phyloP scores from a whole-genome alignment of 2,888 invertebrate species.

The Agonopterix alstromeriana region DNA sequence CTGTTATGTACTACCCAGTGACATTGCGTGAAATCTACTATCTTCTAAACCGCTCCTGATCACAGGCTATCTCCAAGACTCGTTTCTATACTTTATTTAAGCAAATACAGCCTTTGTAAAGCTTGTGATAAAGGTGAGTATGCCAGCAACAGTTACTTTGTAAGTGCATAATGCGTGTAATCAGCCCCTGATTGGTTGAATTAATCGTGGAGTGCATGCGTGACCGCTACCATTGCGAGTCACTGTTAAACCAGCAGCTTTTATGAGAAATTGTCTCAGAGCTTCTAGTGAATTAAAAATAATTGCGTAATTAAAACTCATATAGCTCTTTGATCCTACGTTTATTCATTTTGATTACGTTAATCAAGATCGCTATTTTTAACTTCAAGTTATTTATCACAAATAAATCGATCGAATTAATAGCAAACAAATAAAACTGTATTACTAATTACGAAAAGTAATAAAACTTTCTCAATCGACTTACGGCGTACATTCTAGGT shows the following conservation, averaged over 20 bases:
- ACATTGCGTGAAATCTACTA: conserved; percentile 64
- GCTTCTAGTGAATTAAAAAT: conserved; percentile 62
- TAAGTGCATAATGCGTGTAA: conserved; percentile 68
- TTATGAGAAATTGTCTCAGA: conserved; percentile 57
- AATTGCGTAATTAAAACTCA: conserved; percentile 68
- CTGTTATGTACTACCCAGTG: conserved; percentile 23
- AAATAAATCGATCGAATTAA: not conserved
- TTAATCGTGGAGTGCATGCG: conserved; percentile 70
- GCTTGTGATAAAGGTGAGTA: conserved; percentile 20
- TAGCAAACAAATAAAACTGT: too few relatives aligned
- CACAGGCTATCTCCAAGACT: conserved; percentile 14
- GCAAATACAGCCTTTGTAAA: conserved; percentile 26
- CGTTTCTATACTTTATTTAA: not conserved
- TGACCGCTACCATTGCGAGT: conserved; percentile 63
- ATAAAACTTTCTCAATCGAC: conserved; percentile 2
- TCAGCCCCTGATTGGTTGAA: conserved; percentile 73
- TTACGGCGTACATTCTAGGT: conserved; percentile 6
- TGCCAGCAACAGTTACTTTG: conserved; percentile 34
- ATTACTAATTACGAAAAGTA: not conserved
- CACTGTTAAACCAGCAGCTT: conserved; percentile 37
- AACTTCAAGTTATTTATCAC: conserved; percentile 1
- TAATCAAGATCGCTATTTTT: conserved; percentile 6
- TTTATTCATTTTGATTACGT: conserved; percentile 10
- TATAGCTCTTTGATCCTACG: conserved; percentile 32
- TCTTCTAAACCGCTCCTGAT: conserved; percentile 38